Evolutionary conservation across 2,113 vertebrate genomes (phyloP).

Genomic region (Vicugna pacos): DNA sequence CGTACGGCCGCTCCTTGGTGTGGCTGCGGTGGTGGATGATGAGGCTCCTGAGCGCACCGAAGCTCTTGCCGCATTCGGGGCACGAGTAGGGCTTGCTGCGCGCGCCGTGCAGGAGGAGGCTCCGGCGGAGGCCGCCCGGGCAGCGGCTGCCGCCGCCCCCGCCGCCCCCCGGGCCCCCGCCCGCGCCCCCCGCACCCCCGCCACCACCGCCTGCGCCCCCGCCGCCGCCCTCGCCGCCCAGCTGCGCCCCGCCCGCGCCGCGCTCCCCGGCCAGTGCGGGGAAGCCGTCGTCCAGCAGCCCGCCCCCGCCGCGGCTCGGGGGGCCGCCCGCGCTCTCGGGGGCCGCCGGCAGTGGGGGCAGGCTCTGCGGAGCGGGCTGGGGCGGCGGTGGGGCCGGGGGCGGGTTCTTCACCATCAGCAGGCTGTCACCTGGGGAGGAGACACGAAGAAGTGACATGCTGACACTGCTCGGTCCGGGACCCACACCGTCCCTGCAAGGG

Average conservation of each 20-base stretch:
- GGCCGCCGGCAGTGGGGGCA: conserved; percentile 52
- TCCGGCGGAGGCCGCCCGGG: conserved; percentile 18
- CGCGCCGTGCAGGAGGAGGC: conserved; percentile 76
- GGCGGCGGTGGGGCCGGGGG: background rate
- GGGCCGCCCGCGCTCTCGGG: conserved; percentile 69
- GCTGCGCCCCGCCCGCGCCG: too few relatives aligned
- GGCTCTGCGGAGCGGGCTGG: background rate
- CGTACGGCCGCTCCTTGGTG: conserved; percentile 85
- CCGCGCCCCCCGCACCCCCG: too few relatives aligned
- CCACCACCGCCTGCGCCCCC: too few relatives aligned
- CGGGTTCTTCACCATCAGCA: conserved; percentile 59
- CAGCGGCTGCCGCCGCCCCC: conserved; percentile 14
- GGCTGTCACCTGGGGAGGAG: conserved; percentile 33
- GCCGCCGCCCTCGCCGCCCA: too few relatives aligned
- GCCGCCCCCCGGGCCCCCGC: background rate
- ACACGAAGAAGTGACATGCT: background rate
- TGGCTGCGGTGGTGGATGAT: conserved; percentile 83
- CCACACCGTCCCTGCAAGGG: background rate
- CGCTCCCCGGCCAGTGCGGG: conserved; percentile 68
- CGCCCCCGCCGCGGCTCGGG: conserved; percentile 53
- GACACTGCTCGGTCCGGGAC: background rate
- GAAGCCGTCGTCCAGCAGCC: conserved; percentile 80
- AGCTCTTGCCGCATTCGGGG: conserved; percentile 85
- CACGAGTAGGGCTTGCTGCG: conserved; percentile 82
- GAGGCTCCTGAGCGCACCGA: conserved; percentile 78